Conservation (phyloP, 1,140 invertebrate species). For the Lucilia cuprina region DNA sequence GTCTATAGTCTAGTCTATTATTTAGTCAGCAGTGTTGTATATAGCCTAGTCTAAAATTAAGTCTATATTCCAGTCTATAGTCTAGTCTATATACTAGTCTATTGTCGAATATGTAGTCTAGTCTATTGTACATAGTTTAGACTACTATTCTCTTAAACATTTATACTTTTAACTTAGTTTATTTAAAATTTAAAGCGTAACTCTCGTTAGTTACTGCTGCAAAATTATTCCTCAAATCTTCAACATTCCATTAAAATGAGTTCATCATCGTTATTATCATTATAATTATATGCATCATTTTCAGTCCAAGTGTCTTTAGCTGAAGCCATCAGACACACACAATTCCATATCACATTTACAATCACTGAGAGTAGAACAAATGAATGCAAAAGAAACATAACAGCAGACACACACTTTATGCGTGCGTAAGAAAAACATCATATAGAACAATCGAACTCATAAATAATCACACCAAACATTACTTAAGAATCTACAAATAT, state of each 20-base stretch:
- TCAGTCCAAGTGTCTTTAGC: not conserved
- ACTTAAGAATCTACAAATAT: not conserved
- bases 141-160: too few species aligned
- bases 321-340: not conserved
- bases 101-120: too few species aligned
- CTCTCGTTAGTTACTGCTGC: too few species aligned
- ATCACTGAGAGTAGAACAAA: not conserved
- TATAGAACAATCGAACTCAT: not conserved
- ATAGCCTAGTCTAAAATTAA: too few species aligned
- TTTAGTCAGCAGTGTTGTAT: too few species aligned
- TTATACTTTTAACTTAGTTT: too few species aligned
- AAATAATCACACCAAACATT: slow-evolving; percentile 7
- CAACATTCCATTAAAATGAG: not conserved
- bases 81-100: too few species aligned
- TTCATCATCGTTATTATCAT: not conserved
- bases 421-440: not conserved
- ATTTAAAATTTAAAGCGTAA: too few species aligned
- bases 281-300: slow-evolving; percentile 1
- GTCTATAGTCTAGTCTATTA: too few species aligned
- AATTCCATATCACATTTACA: not conserved
- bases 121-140: too few species aligned
- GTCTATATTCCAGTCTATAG: too few species aligned
- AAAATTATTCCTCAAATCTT: not conserved
- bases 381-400: not conserved
- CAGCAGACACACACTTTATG: not conserved